phyloP scores from a whole-genome alignment of 2,888 invertebrate genomes.

The Lepidocyrtinus sp. region DNA sequence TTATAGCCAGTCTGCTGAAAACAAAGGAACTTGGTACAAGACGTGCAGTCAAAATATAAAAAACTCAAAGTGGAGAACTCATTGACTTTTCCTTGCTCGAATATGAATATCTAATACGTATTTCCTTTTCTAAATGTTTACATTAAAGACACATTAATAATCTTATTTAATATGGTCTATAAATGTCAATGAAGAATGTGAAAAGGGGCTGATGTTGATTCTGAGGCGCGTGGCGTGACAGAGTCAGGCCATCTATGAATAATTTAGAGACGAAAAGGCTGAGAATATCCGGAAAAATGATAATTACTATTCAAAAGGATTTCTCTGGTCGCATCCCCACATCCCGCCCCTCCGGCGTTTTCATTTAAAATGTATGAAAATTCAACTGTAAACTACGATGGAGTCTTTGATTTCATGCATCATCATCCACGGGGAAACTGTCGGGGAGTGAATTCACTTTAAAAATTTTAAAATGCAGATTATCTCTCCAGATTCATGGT shows the following conservation, averaged over 20 bases:
- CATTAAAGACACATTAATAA: slow-evolving; percentile 21
- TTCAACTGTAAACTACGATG: too few species aligned
- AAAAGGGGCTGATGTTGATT: background rate
- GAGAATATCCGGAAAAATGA: background rate
- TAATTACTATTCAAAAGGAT: background rate
- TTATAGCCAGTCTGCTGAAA: too few species aligned
- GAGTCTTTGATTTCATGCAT: background rate
- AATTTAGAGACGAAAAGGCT: background rate
- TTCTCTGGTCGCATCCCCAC: too few species aligned
- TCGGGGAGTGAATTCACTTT: too few species aligned
- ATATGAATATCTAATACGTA: background rate
- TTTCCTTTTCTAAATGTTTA: slow-evolving; percentile 6
- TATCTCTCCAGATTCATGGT: too few species aligned
- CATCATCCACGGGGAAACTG: too few species aligned
- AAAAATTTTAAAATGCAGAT: too few species aligned
- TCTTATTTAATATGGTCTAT: slow-evolving; percentile 14
- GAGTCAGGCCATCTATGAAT: background rate
- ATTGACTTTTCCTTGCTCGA: background rate
- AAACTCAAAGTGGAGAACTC: background rate
- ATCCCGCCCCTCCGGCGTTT: background rate
- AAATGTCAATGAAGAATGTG: slow-evolving; percentile 8
- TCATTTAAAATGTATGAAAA: background rate
- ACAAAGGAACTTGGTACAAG: background rate
- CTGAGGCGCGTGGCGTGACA: background rate
- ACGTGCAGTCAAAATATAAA: background rate